A percentile compares a stretch with the other conserved stretches of the same genome.
Conservation (phyloP, 2,888 invertebrate genomes). For the Adineta ricciae region DNA sequence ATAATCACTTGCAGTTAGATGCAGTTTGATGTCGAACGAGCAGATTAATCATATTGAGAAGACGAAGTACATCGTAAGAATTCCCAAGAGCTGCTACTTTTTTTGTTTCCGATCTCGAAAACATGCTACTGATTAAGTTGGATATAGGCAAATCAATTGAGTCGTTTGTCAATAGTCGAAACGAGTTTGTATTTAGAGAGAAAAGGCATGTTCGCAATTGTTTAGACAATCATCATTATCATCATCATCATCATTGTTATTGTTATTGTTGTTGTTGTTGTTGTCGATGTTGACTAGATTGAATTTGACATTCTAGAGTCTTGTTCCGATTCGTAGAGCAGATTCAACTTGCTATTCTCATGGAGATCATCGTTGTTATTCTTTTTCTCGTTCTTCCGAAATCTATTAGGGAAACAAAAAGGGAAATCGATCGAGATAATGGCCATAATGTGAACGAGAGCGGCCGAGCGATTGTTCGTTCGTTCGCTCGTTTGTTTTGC, state of each 20-base stretch:
- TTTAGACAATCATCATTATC: too few species aligned
- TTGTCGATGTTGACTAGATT: background rate
- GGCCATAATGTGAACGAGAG: background rate
- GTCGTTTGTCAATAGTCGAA: background rate
- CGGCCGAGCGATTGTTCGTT: background rate
- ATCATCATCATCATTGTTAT: background rate
- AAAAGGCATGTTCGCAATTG: background rate
- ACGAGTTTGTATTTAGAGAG: background rate
- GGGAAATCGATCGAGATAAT: background rate
- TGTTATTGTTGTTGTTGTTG: background rate
- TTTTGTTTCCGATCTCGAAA: background rate
- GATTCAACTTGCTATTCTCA: background rate
- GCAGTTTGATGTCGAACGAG: background rate
- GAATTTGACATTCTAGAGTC: background rate
- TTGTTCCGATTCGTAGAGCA: background rate
- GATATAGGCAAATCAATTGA: background rate
- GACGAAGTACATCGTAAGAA: background rate
- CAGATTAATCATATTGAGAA: constrained; percentile 1
- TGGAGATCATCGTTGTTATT: background rate
- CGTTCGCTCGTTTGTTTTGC: background rate
- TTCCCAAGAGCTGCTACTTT: background rate
- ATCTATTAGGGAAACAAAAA: background rate
- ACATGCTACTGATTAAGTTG: background rate
- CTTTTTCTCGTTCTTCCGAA: background rate
- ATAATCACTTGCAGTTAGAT: background rate